phyloP scores from a whole-genome alignment of 2,888 invertebrate species.

The Noctua janthe region DNA sequence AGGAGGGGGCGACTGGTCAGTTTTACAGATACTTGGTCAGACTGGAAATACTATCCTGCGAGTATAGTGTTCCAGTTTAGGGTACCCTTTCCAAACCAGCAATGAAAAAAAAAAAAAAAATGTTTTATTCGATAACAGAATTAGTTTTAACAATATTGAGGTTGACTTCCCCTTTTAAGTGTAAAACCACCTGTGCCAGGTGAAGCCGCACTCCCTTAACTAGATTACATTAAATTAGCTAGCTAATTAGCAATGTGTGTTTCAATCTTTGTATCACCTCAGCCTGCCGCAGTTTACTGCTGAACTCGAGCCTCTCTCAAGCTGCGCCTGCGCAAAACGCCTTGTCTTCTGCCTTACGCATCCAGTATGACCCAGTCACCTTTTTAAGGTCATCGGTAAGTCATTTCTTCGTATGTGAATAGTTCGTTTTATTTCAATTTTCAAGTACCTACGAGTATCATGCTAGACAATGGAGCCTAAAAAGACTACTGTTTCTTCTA shows the following conservation, averaged over 20 bases:
- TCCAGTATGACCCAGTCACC: not conserved
- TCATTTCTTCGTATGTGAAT: not conserved
- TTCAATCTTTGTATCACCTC: not conserved
- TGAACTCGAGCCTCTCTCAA: not conserved
- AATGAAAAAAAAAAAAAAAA: too few relatives aligned
- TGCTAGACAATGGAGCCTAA: too few relatives aligned
- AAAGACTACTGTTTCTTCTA: too few relatives aligned
- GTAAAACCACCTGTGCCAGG: too few relatives aligned
- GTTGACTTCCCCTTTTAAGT: too few relatives aligned
- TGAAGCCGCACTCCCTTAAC: too few relatives aligned
- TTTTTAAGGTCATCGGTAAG: not conserved
- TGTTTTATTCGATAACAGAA: too few relatives aligned
- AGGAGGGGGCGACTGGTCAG: not conserved
- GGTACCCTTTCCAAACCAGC: not conserved
- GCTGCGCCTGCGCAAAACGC: not conserved
- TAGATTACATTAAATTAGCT: too few relatives aligned
- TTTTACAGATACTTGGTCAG: not conserved
- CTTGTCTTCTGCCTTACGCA: not conserved
- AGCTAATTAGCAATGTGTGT: too few relatives aligned
- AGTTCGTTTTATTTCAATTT: not conserved
- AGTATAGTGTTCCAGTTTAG: not conserved
- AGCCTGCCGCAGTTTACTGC: not conserved
- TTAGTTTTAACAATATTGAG: too few relatives aligned
- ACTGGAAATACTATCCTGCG: not conserved
- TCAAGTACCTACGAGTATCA: too few relatives aligned